Conservation (phyloP, 2,113 vertebrate genomes). For the Dasyornis broadbenti region DNA sequence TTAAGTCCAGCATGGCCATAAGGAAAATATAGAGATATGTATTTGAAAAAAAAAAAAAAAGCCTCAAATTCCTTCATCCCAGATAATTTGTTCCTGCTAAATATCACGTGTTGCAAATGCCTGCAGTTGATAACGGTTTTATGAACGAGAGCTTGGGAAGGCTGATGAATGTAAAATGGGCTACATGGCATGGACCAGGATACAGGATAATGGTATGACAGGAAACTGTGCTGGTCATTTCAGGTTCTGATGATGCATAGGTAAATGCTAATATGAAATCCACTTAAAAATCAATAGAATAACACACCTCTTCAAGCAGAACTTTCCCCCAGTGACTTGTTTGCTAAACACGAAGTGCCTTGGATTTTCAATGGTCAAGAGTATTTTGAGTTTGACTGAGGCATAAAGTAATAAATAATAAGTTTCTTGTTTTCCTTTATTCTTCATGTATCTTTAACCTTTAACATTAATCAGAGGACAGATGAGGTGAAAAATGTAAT, state of each 20-base stretch:
- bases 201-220: background rate
- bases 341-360: background rate
- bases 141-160: background rate
- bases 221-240: background rate
- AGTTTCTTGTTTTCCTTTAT: background rate
- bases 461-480: background rate
- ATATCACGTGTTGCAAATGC: background rate
- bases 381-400: background rate
- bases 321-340: background rate
- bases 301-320: background rate
- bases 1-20: background rate
- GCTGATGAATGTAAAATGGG: background rate
- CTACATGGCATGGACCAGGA: background rate
- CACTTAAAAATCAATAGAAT: background rate
- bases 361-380: background rate
- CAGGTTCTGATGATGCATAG: background rate
- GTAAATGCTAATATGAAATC: background rate
- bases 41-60: background rate
- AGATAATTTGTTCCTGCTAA: background rate
- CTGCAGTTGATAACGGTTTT: background rate
- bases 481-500: background rate
- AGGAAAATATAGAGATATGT: background rate
- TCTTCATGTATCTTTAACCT: background rate
- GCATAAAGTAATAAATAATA: background rate
- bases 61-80: background rate